Percentiles rank a stretch among this genome's conserved stretches.
Conservation (phyloP, 2,888 invertebrate genomes). For the Rhingia campestris region DNA sequence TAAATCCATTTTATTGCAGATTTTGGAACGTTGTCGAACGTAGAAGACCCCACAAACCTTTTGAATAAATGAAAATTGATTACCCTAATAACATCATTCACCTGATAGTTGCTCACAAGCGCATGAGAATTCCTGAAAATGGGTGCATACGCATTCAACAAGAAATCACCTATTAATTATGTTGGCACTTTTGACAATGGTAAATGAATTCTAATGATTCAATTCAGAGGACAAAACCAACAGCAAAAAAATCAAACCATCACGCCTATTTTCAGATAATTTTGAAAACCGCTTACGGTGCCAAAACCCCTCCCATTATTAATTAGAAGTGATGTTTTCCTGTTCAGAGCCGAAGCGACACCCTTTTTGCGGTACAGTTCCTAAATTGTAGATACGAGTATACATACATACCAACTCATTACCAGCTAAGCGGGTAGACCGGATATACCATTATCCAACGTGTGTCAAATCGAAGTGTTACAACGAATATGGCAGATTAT, state of each 20-base stretch:
- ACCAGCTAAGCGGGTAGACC: constrained; percentile 24
- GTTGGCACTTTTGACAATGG: constrained; percentile 48
- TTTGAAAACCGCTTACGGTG: constrained; percentile 57
- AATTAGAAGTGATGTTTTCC: constrained; percentile 69
- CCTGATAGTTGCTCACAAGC: no score
- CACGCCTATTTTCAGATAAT: constrained; percentile 46
- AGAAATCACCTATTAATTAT: constrained; percentile 67
- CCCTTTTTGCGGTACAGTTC: constrained; percentile 30
- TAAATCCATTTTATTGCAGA: no score
- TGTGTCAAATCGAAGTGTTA: constrained; percentile 59
- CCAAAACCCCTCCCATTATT: constrained; percentile 68
- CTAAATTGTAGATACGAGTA: constrained; percentile 38
- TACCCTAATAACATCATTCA: no score
- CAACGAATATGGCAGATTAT: constrained; percentile 71
- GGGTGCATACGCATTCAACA: constrained; percentile 30
- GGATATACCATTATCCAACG: not conserved
- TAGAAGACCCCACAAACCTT: no score
- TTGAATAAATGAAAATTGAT: no score
- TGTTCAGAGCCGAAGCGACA: constrained; percentile 40
- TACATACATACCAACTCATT: constrained; percentile 19
- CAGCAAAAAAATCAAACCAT: constrained; percentile 13
- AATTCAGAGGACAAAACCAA: constrained; percentile 28
- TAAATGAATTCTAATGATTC: constrained; percentile 70
- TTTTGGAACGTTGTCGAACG: no score
- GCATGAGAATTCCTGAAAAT: no score